phyloP scores from a whole-genome alignment of 1,140 invertebrate species.

The Caerostris extrusa region DNA sequence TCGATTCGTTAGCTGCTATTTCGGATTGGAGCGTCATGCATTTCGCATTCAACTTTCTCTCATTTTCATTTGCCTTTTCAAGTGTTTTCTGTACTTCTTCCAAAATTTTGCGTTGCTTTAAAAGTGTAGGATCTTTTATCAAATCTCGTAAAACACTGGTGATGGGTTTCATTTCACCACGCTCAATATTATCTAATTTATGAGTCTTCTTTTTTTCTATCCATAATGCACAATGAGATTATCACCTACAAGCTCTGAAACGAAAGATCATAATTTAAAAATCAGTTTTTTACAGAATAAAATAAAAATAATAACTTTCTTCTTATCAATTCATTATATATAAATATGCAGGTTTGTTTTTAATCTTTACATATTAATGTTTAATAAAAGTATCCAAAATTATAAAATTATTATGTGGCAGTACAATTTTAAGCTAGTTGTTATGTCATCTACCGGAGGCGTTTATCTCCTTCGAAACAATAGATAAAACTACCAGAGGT shows the following conservation, averaged over 20 bases:
- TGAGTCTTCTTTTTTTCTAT: background rate
- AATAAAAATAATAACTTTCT: too few relatives aligned
- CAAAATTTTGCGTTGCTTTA: conserved; percentile 45
- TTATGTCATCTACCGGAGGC: too few relatives aligned
- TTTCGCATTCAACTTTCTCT: background rate
- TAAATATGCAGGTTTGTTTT: too few relatives aligned
- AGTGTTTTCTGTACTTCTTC: conserved; percentile 28
- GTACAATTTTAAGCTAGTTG: too few relatives aligned
- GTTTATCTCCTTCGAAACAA: too few relatives aligned
- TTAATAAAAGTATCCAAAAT: too few relatives aligned
- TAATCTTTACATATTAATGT: too few relatives aligned
- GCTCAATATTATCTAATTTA: background rate
- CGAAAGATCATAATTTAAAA: background rate
- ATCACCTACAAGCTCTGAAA: background rate
- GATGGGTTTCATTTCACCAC: background rate
- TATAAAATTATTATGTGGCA: too few relatives aligned
- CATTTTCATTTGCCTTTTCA: background rate
- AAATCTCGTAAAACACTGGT: conserved; percentile 1
- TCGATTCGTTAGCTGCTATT: conserved; percentile 31
- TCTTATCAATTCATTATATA: too few relatives aligned
- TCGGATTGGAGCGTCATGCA: background rate
- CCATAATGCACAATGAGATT: background rate
- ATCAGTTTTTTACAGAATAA: too few relatives aligned
- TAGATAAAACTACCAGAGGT: too few relatives aligned
- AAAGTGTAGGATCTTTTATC: conserved; percentile 40